Percentiles rank a stretch among this genome's conserved stretches.
Conservation (phyloP, 2,113 vertebrate genomes). For the Alaudala cheleensis region DNA sequence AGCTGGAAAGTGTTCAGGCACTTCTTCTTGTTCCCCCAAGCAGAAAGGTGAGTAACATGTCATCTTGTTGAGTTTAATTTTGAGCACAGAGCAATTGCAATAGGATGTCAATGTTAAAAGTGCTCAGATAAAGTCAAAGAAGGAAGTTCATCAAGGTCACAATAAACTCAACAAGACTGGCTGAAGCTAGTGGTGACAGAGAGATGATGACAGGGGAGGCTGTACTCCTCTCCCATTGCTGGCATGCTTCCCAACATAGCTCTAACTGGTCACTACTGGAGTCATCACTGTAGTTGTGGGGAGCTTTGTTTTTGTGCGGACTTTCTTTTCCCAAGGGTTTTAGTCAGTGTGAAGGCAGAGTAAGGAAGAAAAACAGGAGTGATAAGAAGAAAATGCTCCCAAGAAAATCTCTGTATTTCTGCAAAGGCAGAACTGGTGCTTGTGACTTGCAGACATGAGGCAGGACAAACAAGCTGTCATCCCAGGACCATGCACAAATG, state of each 20-base stretch:
- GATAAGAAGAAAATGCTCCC: neutral
- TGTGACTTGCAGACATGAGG: neutral
- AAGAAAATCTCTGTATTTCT: neutral
- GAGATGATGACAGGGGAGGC: neutral
- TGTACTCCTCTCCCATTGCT: neutral
- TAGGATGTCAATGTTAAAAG: neutral
- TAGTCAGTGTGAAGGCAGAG: neutral
- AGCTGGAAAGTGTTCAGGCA: neutral
- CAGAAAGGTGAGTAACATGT: neutral
- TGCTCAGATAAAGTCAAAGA: neutral
- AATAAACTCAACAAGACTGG: neutral
- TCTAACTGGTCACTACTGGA: neutral
- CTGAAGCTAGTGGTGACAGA: neutral
- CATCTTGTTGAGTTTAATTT: neutral
- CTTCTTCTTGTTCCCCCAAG: neutral
- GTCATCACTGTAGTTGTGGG: fast-evolving
- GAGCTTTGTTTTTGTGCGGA: neutral
- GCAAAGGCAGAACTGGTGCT: neutral
- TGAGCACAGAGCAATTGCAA: neutral
- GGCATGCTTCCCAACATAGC: neutral
- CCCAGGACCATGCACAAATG: fast-evolving
- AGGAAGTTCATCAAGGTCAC: neutral
- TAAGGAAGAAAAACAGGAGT: neutral
- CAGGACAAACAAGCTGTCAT: neutral
- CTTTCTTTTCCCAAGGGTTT: neutral